Base-by-base conservation (phyloP, 1,140 invertebrate genomes). In the Polypedilum pembai region DNA sequence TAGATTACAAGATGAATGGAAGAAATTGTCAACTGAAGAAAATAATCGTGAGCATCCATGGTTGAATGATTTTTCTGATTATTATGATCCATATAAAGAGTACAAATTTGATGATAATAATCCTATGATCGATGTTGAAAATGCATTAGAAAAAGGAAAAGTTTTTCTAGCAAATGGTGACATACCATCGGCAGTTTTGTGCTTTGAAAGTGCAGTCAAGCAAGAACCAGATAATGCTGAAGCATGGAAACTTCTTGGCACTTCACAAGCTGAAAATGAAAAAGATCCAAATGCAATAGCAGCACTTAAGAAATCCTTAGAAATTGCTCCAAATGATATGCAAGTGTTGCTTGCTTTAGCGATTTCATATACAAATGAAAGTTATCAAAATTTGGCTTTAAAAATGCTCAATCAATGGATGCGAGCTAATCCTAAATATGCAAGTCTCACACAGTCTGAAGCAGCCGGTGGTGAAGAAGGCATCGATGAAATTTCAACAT, bases 301-400 rank as follows among this genome's bases (percentile, higher is more conserved):
- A 63, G 96, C 95, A 1, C 84, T 98, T 1, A 93, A 91, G 81
- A 91, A 91, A 80, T 94, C 95, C 76, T 79, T 98, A 40, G 86
- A 89, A 74, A 81, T 99, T 45, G 88, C 96, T 76, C 90, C 94
- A 15, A 84, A 86, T 5, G 96, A 98, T 84, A 81, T 91, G 33
- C 86, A 88, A 73, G 96, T 95, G 0, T 85, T 96, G 20, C 94
- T 98, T 88, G 88, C 93, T 4, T 83, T 99, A 73, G 94, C 96
- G 56, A 93, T 96, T 8, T 94, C 94, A 77, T 98, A 96, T 77
- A 97, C 96, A 3, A 99, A 99, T 84, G 98, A 99, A 83, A 92
- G 90, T 77, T 89, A 90, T 80, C 87, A 91, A 75, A 90, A 87
- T 79, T 89, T 89, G 82, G 91, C 91, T 1, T 91, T 90, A 73